Evolutionary conservation across 1,140 invertebrate species (phyloP).

Genomic region (Periplaneta americana): DNA sequence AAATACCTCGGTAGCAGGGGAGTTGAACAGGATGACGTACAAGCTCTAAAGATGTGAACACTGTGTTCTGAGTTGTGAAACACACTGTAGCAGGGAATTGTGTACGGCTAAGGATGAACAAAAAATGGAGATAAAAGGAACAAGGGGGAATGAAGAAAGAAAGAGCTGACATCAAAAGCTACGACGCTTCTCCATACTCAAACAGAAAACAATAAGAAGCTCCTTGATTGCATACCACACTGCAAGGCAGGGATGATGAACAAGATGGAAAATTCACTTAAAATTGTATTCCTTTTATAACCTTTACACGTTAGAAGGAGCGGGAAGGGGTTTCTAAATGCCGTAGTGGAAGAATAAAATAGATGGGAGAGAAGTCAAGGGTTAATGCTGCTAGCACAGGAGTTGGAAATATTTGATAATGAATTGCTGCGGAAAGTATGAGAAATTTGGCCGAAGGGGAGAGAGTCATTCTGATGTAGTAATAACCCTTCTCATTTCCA

Average conservation of each 20-base stretch:
- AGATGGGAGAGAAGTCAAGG: background rate
- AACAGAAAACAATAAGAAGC: background rate
- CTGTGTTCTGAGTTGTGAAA: background rate
- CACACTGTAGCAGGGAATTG: background rate
- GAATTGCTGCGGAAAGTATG: background rate
- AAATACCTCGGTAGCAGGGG: no score
- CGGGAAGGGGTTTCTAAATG: background rate
- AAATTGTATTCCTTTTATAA: background rate
- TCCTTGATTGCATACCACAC: background rate
- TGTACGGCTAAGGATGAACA: background rate
- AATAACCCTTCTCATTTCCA: background rate
- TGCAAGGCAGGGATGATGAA: background rate
- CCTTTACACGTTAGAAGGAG: background rate
- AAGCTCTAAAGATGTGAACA: no score
- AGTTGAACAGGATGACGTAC: no score
- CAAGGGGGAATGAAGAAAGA: background rate
- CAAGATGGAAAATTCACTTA: background rate
- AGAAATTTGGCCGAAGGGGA: background rate
- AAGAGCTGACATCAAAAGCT: background rate
- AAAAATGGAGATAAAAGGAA: background rate
- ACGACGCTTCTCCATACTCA: background rate
- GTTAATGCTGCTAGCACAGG: background rate
- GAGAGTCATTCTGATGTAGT: no score
- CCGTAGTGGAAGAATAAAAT: background rate
- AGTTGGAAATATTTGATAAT: background rate